Evolutionary conservation across 2,113 vertebrate species (phyloP), one percentile per base, ranked within the genome.

Genomic region (Lanius ludovicianus): DNA sequence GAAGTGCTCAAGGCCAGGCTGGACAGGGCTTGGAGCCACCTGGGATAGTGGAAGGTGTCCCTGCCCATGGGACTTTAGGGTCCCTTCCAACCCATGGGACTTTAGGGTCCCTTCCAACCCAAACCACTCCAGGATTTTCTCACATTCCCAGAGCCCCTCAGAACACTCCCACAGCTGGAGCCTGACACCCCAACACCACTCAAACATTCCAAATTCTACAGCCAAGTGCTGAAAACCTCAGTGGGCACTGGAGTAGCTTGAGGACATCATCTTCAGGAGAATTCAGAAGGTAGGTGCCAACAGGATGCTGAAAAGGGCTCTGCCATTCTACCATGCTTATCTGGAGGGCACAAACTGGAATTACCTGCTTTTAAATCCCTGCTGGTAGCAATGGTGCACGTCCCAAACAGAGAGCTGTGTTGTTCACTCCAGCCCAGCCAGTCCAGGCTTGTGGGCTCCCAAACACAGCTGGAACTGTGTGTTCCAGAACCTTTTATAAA

Each of bases 151-250:
- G 73, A 82, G 44, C 5, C 50, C 3, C 62, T 47, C 42, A 30
- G 60, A 69, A 37, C 19, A 22, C 12, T 46, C 37, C 33, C 23
- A 12, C 3, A 57, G 57, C 63, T 8, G 15, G 12, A 71, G 56
- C 21, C 35, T 63, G 39, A 16, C 22, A 68, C 6, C 53, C 83
- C 56, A 53, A 8, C 1, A 3, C 15, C 56, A 65, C 14, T 24
- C 4, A 15, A 44, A 49, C 13, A 19, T 5, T 4, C 2, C 35
- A 52, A 41, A 53, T n/a, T 4, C 41, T 5, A 15, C 0, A 33
- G 37, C 44, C 2, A 11, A 60, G 18, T 11, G 47, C 19, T 59
- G 63, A 28, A 86, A 59, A 37, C 13, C 44, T 27, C 78, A 4
- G 16, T 16, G 31, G 22, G 35, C 27, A 27, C 5, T 27, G 56